Base-by-base conservation (phyloP, 2,888 invertebrate genomes). In the Tinea semifulvella region DNA sequence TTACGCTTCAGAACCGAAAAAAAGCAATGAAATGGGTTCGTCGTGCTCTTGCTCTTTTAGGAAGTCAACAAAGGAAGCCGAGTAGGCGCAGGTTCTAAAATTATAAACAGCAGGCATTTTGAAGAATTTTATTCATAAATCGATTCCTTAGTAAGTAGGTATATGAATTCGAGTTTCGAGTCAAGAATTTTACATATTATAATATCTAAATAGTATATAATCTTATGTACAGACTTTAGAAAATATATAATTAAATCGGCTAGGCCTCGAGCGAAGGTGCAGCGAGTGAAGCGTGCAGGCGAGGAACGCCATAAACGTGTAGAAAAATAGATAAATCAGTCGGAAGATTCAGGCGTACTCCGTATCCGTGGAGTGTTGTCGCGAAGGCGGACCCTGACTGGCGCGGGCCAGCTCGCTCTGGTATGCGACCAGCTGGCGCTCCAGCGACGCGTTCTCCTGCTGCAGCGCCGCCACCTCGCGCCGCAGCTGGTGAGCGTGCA, bases 401-500 rank as follows among this genome's bases (percentile, higher is more conserved):
- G 39, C 58, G 60, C 35, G 58, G 58, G 46, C 88, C 50, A 92
- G 82, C 60, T 89, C 89, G 68, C 90, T 88, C 71, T 92, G 92
- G 65, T 92, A 92, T 68, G 89, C 90, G 79, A 92, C 89, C 51
- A 92, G 72, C 68, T 92, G 91, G 53, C 91, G 82, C 72, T 92
- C 92, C 57, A 92, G 79, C 49, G 88, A 88, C 68, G 90, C 89
- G 66, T 92, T 92, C 68, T 92, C 92, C n/a, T 90, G 87, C 65
- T 92, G 91, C 42, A 92, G 81, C 8, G 88, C 89, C 50, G 85
- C 83, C 51, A 92, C 90, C 67, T 92, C 92, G 40, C 90, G 85
- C 61, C 90, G 87, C 92, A 92, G 92, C 64, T 92, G 92, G 61
- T 90, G 89, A 65, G 89, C 90, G 68, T 92, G 92, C 49, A 90